Evolutionary conservation across 2,113 vertebrate genomes (phyloP).

Genomic region (Psittacula cyanocephala): DNA sequence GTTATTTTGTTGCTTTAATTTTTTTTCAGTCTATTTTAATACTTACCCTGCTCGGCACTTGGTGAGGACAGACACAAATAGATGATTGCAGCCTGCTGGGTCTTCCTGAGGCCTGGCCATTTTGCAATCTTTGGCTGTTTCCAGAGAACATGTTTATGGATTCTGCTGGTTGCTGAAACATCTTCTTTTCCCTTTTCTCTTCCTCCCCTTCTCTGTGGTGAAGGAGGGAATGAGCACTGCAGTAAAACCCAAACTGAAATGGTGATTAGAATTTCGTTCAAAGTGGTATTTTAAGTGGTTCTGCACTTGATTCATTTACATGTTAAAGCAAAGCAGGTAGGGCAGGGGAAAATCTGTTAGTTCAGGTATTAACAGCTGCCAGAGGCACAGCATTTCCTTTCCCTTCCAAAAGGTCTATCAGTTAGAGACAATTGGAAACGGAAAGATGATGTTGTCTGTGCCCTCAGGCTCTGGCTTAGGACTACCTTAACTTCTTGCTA

Average conservation of each 20-base stretch:
- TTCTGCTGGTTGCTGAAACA: not conserved
- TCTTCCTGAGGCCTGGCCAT: not conserved
- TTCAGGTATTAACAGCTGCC: slow-evolving; percentile 14
- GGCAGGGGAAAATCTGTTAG: not conserved
- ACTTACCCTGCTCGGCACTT: not conserved
- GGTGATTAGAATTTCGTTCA: not conserved
- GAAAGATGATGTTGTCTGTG: slow-evolving; percentile 10
- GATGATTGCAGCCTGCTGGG: not conserved
- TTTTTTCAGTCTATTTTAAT: not conserved
- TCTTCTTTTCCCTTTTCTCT: not conserved
- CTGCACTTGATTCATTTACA: not conserved
- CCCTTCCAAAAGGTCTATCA: not conserved
- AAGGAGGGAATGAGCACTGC: not conserved
- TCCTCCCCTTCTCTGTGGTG: not conserved
- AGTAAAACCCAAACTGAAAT: not conserved
- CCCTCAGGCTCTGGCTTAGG: not conserved
- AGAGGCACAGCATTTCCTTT: not conserved
- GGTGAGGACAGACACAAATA: not conserved
- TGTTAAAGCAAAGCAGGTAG: not conserved
- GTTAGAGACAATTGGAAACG: not conserved
- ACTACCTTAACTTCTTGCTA: not conserved
- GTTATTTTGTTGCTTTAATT: not conserved
- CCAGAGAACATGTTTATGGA: not conserved
- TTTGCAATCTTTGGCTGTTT: not conserved
- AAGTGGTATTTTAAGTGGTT: not conserved